Evolutionary conservation across 2,888 invertebrate species (phyloP).

Genomic region (Tipula unca): DNA sequence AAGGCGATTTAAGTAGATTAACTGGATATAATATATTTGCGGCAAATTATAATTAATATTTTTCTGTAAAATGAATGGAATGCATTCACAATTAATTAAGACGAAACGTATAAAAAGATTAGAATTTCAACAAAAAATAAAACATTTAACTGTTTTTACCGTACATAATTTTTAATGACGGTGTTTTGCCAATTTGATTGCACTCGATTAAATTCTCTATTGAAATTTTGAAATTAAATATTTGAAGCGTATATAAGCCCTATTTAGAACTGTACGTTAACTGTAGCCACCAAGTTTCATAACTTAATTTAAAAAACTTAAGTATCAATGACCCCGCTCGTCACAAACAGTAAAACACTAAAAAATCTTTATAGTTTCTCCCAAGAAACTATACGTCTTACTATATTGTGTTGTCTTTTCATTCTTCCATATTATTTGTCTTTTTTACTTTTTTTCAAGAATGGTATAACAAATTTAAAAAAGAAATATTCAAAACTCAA

Average conservation of each 20-base stretch:
- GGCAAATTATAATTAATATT: neutral
- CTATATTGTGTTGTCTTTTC: neutral
- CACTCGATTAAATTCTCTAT: too few relatives aligned
- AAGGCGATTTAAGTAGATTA: neutral
- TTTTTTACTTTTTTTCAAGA: neutral
- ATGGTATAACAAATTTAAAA: neutral
- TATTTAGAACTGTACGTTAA: neutral
- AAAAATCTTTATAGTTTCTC: neutral
- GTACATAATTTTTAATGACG: neutral
- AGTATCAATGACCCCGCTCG: neutral
- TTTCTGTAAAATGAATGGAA: neutral
- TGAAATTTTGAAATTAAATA: too few relatives aligned
- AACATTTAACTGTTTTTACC: neutral
- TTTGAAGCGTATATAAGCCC: neutral
- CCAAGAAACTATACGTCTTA: neutral
- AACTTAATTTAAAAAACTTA: neutral
- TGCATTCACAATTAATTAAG: neutral
- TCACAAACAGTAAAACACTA: neutral
- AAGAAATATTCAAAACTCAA: neutral
- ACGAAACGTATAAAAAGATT: neutral
- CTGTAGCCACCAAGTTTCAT: neutral
- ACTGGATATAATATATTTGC: too few relatives aligned
- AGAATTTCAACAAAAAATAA: neutral
- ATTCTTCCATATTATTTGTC: neutral
- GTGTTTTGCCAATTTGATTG: neutral